Conservation (phyloP, 2,113 vertebrate genomes). For the Dolichotis patagonum region DNA sequence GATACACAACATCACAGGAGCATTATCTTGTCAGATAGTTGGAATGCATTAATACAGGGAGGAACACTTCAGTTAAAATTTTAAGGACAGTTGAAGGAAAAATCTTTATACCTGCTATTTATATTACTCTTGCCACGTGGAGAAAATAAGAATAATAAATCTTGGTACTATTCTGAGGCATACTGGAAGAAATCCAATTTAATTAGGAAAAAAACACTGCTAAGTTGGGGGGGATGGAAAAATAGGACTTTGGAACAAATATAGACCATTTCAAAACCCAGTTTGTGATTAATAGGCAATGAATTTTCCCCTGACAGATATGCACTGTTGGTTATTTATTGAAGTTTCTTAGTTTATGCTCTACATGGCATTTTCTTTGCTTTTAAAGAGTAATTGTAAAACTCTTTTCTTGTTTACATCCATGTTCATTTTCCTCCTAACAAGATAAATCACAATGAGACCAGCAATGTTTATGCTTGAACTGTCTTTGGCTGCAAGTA, state of each 20-base stretch:
- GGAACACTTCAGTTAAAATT: constrained; percentile 60
- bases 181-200: constrained; percentile 73
- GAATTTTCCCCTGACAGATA: constrained; percentile 72
- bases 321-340: constrained; percentile 67
- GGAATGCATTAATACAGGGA: constrained; percentile 72
- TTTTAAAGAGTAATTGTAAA: constrained; percentile 52
- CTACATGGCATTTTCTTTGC: background rate
- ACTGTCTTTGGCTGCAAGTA: background rate
- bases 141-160: constrained; percentile 74
- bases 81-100: constrained; percentile 73
- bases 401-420: constrained; percentile 43
- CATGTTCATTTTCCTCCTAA: constrained; percentile 61
- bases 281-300: constrained; percentile 80
- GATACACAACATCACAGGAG: constrained; percentile 45
- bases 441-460: constrained; percentile 63
- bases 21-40: constrained; percentile 80
- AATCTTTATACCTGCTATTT: constrained; percentile 66
- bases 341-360: constrained; percentile 56
- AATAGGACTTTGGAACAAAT: constrained; percentile 67
- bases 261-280: constrained; percentile 70
- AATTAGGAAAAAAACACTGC: constrained; percentile 72
- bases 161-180: constrained; percentile 52
- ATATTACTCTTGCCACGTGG: constrained; percentile 31
- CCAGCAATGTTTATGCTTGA: background rate
- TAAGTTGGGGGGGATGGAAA: constrained; percentile 60